Conservation (phyloP, 2,888 invertebrate genomes). For the Philhelius pedissequus region DNA sequence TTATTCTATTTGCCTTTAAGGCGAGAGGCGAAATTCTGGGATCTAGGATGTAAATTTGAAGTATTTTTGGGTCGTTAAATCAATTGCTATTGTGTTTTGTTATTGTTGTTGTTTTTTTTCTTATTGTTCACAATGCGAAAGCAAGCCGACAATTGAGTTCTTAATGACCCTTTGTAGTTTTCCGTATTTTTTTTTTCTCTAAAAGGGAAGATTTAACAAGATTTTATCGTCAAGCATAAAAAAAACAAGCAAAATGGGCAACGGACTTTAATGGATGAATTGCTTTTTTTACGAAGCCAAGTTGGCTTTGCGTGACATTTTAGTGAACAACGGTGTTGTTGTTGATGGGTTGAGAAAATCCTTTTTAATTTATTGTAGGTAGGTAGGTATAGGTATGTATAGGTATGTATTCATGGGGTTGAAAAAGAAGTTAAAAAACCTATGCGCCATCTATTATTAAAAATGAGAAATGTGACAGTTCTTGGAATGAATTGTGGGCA, state of each 20-base stretch:
- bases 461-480: conserved; percentile 30
- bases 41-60: conserved; percentile 54
- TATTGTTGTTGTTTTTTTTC: conserved; percentile 2
- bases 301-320: conserved; percentile 24
- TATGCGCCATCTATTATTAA: conserved; percentile 26
- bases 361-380: conserved; percentile 48
- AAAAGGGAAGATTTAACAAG: conserved; percentile 45
- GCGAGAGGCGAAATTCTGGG: conserved; percentile 26
- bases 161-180: conserved; percentile 54
- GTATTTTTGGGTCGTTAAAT: conserved; percentile 66
- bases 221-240: conserved; percentile 21
- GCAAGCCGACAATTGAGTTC: conserved; percentile 48
- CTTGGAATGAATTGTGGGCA: conserved; percentile 8
- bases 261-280: conserved; percentile 46
- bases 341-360: conserved; percentile 32
- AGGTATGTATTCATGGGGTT: neutral
- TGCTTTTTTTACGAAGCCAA: conserved; percentile 21
- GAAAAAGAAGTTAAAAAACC: neutral
- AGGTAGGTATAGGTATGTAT: neutral
- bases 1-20: conserved; percentile 19
- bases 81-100: conserved; percentile 53
- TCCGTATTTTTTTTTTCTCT: neutral
- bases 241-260: conserved; percentile 20
- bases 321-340: conserved; percentile 18
- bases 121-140: conserved; percentile 5